A percentile compares a stretch with the other conserved stretches of the same genome.
Conservation (phyloP, 2,113 vertebrate genomes). For the Anser cygnoides region DNA sequence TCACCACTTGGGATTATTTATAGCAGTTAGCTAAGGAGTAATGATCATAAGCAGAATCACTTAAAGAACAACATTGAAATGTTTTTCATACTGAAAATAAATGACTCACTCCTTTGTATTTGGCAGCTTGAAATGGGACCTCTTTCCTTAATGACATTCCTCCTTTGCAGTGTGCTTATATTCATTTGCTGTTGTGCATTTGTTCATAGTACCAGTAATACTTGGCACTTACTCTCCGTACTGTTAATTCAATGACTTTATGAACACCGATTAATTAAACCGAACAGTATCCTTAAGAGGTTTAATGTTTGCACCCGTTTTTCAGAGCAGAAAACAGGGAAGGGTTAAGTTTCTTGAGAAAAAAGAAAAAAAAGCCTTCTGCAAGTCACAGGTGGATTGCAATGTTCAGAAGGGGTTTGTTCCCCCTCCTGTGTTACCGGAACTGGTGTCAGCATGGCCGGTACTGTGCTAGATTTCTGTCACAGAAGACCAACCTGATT, state of each 20-base stretch:
- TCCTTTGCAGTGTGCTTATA: slow-evolving; percentile 42
- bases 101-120: slow-evolving; percentile 66
- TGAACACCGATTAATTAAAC: slow-evolving; percentile 23
- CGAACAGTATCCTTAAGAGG: neutral
- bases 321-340: neutral
- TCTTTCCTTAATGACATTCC: slow-evolving; percentile 67
- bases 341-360: neutral
- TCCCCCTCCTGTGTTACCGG: neutral
- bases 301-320: neutral
- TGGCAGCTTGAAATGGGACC: slow-evolving; percentile 69
- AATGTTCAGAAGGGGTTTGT: neutral
- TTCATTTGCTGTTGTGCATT: slow-evolving; percentile 52
- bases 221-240: slow-evolving; percentile 9
- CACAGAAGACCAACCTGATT: neutral
- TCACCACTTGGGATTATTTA: slow-evolving; percentile 44
- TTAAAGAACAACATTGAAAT: slow-evolving; percentile 63
- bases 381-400: neutral
- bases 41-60: slow-evolving; percentile 60
- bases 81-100: slow-evolving; percentile 69
- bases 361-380: neutral
- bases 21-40: slow-evolving; percentile 56
- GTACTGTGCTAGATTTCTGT: neutral
- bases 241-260: slow-evolving; percentile 32
- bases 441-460: neutral
- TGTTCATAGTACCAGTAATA: slow-evolving; percentile 33